Percentiles rank a stretch among this genome's conserved stretches.
Evolutionary conservation across 2,888 invertebrate genomes (phyloP).

Genomic region (Athalia circularis): DNA sequence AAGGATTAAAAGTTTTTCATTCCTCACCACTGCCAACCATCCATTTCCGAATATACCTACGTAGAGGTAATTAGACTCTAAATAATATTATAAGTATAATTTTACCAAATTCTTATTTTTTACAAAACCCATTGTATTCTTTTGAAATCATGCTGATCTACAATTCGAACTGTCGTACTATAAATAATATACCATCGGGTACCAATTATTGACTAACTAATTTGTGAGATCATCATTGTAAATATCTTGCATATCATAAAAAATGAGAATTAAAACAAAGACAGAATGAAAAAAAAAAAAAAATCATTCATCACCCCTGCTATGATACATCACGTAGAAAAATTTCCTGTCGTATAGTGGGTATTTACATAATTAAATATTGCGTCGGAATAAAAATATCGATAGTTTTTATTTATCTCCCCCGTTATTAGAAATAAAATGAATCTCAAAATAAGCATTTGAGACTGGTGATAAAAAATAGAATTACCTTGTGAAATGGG

Average conservation of each 20-base stretch:
- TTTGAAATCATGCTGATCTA: neutral
- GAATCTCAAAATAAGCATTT: too few species aligned
- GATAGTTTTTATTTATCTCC: neutral
- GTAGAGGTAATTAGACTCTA: too few species aligned
- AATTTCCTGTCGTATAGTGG: too few species aligned
- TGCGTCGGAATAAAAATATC: too few species aligned
- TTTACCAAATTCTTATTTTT: neutral
- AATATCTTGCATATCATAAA: slow-evolving; percentile 33
- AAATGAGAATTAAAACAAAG: neutral
- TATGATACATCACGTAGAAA: too few species aligned
- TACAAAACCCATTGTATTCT: slow-evolving; percentile 8
- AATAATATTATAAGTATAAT: neutral
- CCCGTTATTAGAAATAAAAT: neutral
- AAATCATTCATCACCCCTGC: too few species aligned
- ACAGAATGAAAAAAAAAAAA: neutral
- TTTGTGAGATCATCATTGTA: slow-evolving; percentile 8
- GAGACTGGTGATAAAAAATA: slow-evolving; percentile 13
- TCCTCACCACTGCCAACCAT: slow-evolving; percentile 6
- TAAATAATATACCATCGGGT: neutral
- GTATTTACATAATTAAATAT: too few species aligned
- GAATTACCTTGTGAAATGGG: slow-evolving; percentile 9
- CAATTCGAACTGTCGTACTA: neutral
- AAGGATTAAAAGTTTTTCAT: too few species aligned
- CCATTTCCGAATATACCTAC: neutral
- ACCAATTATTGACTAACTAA: neutral